Conservation (phyloP, 2,888 invertebrate genomes). For the Drosophila vallismaia region DNA sequence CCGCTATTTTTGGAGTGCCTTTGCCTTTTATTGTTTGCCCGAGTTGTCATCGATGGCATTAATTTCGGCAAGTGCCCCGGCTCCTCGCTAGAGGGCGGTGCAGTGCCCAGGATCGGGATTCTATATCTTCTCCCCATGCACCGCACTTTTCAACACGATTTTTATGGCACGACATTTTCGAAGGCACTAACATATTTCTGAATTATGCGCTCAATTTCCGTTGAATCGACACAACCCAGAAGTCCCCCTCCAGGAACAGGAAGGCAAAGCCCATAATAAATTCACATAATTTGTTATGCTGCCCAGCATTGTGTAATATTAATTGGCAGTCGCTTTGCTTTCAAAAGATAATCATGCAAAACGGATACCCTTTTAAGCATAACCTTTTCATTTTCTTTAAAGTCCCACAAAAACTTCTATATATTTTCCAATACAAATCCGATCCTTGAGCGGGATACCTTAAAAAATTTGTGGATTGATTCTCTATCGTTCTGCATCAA, state of each 20-base stretch:
- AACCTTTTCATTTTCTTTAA: not conserved
- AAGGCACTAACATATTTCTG: constrained; percentile 58
- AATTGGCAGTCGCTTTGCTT: constrained; percentile 45
- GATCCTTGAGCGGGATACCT: not conserved
- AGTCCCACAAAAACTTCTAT: no score
- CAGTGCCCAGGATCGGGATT: constrained; percentile 2
- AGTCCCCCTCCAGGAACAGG: not conserved
- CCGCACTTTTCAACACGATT: constrained; percentile 69
- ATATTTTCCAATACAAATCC: not conserved
- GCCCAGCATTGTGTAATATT: constrained; percentile 57
- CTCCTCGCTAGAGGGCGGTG: constrained; percentile 16
- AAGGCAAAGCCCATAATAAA: constrained; percentile 16
- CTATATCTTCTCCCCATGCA: constrained; percentile 20
- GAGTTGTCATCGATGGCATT: constrained; percentile 81
- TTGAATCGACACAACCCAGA: constrained; percentile 68
- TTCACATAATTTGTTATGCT: not conserved
- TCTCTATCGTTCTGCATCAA: no score
- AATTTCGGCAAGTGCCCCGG: constrained; percentile 58
- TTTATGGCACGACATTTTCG: constrained; percentile 75
- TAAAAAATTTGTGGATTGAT: no score
- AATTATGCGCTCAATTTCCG: constrained; percentile 82
- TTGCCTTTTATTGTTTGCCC: constrained; percentile 71
- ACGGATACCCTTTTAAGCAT: not conserved
- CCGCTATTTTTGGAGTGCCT: constrained; percentile 45
- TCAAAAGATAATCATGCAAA: constrained; percentile 14